Base-by-base conservation (phyloP, 2,113 vertebrate species). In the Forbesichthys papilliferus region DNA sequence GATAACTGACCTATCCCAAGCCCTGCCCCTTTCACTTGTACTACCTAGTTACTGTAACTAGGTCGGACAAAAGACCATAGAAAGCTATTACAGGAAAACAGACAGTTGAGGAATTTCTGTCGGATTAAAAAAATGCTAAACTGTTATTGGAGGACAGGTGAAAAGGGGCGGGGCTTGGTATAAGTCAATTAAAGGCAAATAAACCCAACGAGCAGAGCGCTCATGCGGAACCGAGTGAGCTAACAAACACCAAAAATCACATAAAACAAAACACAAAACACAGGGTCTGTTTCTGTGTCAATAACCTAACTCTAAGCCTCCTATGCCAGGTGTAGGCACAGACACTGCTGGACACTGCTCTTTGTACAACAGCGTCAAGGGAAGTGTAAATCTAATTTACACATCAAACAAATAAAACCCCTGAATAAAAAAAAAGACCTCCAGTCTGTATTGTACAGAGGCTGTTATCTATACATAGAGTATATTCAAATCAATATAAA, bases 401-500 rank as follows among this genome's bases (percentile, higher is more conserved):
- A 18, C 47, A 33, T 61, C 61, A 69, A 5, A 54, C 84, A 85
- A 87, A 79, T 73, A 87, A 90, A 87, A 84, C 5, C 64, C 69
- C 73, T 75, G 48, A 84, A 79, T 86, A 79, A 62, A 80, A 11
- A 84, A 92, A 87, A 87, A 76, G 20, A 88, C 77, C 77, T 80
- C 85, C 73, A 83, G 73, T 84, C 54, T 83, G 66, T 93, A 91
- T 92, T 86, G 91, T 91, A 92, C 87, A 92, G 84, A 88, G 77
- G 84, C 65, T 71, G 54, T 75, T 71, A 82, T 91, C 88, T 91
- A 88, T 88, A 87, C 81, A 91, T 75, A 87, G 75, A 73, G 74
- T 87, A 89, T 82, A 79, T 85, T 87, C 70, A 91, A 94, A 89
- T 87, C 82, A 91, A 93, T 93, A 92, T 91, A 90, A 92, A 91